Percentiles rank a stretch among this genome's conserved stretches.
These are phyloP conservation scores for Crossocerus cetratus DNA, from an alignment of 2,888 invertebrate genomes.

Conservation along the genomic window DNA sequence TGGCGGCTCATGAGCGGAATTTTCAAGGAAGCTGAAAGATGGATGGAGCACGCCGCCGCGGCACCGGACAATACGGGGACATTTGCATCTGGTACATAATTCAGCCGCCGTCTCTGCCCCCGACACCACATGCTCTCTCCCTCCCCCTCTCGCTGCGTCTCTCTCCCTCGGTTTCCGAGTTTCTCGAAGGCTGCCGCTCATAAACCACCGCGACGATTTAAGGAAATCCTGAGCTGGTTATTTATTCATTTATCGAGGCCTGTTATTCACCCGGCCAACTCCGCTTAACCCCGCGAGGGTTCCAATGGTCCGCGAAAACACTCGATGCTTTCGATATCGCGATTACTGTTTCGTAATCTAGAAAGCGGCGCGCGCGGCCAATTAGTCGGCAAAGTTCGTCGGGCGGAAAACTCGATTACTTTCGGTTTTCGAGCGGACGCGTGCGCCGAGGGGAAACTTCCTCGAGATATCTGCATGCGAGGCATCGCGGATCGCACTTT, in stretches of 20 bases:
- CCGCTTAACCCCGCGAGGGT: too few relatives aligned
- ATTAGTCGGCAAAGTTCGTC: background rate
- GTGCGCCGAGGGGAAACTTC: background rate
- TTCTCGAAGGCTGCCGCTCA: constrained; percentile 51
- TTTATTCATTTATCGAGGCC: too few relatives aligned
- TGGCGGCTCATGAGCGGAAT: constrained; percentile 68
- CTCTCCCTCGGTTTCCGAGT: too few relatives aligned
- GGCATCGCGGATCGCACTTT: background rate
- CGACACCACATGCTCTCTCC: constrained; percentile 35
- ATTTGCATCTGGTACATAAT: constrained; percentile 75
- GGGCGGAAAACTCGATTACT: constrained; percentile 22
- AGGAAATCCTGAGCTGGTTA: constrained; percentile 17
- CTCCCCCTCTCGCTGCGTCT: too few relatives aligned
- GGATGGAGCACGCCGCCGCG: constrained; percentile 63
- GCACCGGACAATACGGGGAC: constrained; percentile 65
- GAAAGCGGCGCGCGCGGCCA: constrained; percentile 16
- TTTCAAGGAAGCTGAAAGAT: constrained; percentile 69
- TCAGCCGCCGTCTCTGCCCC: constrained; percentile 67
- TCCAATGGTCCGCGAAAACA: too few relatives aligned
- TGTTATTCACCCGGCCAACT: too few relatives aligned
- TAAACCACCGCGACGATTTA: constrained; percentile 52
- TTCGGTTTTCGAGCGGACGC: background rate
- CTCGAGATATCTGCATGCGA: background rate
- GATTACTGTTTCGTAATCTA: constrained; percentile 8
- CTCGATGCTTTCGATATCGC: too few relatives aligned